Evolutionary conservation across 2,888 invertebrate species (phyloP).

Genomic region (Pandemis cinnamomeana): DNA sequence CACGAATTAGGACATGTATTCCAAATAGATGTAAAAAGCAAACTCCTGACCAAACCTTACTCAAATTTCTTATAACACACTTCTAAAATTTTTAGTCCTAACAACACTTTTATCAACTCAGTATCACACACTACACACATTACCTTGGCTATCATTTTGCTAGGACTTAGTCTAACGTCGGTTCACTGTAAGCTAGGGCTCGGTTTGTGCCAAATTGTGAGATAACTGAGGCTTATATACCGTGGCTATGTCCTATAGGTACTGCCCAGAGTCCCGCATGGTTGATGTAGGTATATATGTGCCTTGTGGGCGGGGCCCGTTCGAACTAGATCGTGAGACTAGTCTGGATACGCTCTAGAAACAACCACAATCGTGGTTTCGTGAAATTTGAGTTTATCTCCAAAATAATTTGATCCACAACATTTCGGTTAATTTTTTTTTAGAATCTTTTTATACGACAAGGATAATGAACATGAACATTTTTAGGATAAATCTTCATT

Average conservation of each 20-base stretch:
- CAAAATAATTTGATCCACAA: not conserved
- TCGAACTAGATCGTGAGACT: constrained; percentile 61
- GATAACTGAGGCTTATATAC: constrained; percentile 78
- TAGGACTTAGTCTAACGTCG: constrained; percentile 66
- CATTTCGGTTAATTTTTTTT: not conserved
- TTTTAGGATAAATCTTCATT: too few relatives aligned
- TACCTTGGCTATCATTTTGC: constrained; percentile 81
- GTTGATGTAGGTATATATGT: constrained; percentile 63
- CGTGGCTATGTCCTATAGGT: constrained; percentile 73
- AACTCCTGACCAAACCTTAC: constrained; percentile 3
- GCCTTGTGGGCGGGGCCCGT: constrained; percentile 71
- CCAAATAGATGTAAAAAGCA: not conserved
- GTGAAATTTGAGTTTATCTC: constrained; percentile 25
- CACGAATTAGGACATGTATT: not conserved
- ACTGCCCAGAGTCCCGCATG: constrained; percentile 64
- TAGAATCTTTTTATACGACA: too few relatives aligned
- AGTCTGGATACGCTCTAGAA: constrained; percentile 53
- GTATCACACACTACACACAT: constrained; percentile 42
- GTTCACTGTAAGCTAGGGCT: constrained; percentile 73
- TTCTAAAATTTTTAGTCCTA: constrained; percentile 19
- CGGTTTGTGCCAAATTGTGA: constrained; percentile 77
- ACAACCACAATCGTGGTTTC: constrained; percentile 23
- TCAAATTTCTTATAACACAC: constrained; percentile 21
- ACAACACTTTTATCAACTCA: constrained; percentile 17
- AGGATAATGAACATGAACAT: too few relatives aligned